A percentile compares a stretch with the other conserved stretches of the same genome.
phyloP scores from a whole-genome alignment of 2,888 invertebrate genomes.

The Mamestra brassicae region DNA sequence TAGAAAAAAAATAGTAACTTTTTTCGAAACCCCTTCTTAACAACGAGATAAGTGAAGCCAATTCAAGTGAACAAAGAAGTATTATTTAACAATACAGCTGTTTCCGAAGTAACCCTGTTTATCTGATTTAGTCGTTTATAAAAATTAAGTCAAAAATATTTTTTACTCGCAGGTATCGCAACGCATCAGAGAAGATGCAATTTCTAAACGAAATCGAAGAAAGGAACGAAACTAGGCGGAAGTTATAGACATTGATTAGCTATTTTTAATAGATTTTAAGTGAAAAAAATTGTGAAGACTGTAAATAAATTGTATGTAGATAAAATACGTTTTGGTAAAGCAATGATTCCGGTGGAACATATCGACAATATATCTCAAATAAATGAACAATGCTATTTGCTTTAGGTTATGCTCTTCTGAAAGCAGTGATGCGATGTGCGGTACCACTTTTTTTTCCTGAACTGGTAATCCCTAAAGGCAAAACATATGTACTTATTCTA shows the following conservation, averaged over 20 bases:
- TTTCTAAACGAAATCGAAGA: constrained; percentile 78
- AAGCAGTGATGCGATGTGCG: constrained; percentile 10
- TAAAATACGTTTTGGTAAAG: constrained; percentile 75
- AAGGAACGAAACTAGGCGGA: constrained; percentile 79
- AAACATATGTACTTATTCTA: not conserved
- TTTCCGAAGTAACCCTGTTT: too few species aligned
- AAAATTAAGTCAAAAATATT: not conserved
- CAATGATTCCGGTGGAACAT: constrained; percentile 87
- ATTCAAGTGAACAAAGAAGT: too few species aligned
- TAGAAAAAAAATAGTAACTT: too few species aligned
- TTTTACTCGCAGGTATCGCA: constrained; percentile 77
- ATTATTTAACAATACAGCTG: too few species aligned
- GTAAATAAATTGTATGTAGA: constrained; percentile 85
- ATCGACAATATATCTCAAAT: constrained; percentile 85
- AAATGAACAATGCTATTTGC: constrained; percentile 53
- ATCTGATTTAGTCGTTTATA: too few species aligned
- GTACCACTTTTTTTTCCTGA: not conserved
- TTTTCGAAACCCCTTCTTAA: too few species aligned
- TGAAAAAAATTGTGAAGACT: constrained; percentile 84
- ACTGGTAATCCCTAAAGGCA: not conserved
- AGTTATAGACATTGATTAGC: constrained; percentile 78
- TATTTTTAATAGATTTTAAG: constrained; percentile 67
- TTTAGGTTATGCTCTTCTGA: constrained; percentile 33
- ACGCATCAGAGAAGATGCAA: constrained; percentile 73
- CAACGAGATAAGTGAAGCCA: too few species aligned